Evolutionary conservation across 2,113 vertebrate species (phyloP), one percentile per base, ranked within the genome.

Genomic region (Xyliphius kryptos): DNA sequence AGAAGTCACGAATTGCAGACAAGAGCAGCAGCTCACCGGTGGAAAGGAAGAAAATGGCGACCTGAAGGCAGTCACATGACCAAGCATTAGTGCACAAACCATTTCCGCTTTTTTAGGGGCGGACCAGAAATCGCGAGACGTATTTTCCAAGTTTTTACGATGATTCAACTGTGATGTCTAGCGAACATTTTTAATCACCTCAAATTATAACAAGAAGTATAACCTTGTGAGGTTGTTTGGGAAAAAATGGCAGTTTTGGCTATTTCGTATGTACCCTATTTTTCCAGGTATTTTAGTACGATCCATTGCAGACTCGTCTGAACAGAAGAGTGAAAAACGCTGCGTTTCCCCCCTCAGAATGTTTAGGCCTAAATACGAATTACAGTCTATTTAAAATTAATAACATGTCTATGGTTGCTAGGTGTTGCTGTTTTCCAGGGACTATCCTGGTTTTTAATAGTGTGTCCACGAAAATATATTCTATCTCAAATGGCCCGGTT

Each of bases 41-140:
- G 72, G 20, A 76, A 76, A n/a, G n/a, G n/a, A 78, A 80, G 84
- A 87, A 89, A 87, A 89, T 89, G 87, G 87, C 87, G 86, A 86
- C 73, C 74, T 70, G 80, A 78, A 82, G 81, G 80, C 82, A 70
- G 77, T 87, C 87, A 89, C 83, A 46, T 88, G 86, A 86, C 21
- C 77, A 22, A 41, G 65, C 60, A 56, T 72, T 10, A 60, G 69
- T 73, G 79, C 66, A 61, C 5, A 43, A 17, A 66, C 84, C 78
- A 86, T 68, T 58, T 38, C 2, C 41, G 4, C 32, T 58, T 71
- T 19, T n/a, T 13, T 8, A 10, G 54, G 75, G 80, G 79, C 67
- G 49, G 52, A 55, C 9, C 49, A 11, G 62, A 11, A 52, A 47
- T 47, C 2, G 15, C 19, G 40, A 22, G 44, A 49, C 40, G 1